Evolutionary conservation across 1,140 invertebrate species (phyloP).

Genomic region (Druon quercuslanigerum): DNA sequence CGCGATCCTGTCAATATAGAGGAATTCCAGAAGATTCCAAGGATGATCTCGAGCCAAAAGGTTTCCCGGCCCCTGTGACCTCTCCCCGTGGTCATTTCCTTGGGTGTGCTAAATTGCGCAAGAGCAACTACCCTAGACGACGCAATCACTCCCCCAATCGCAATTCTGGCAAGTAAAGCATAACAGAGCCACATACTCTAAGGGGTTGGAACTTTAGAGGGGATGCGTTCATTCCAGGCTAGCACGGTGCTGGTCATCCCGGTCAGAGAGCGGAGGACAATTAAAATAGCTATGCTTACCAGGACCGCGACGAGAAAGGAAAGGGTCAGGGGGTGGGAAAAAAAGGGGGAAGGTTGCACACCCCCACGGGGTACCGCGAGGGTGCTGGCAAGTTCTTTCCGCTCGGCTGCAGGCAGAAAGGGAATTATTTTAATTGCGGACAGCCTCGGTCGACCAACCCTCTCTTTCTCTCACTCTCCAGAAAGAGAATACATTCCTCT

Average conservation of each 20-base stretch:
- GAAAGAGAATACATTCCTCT: constrained; percentile 35
- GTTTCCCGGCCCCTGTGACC: constrained; percentile 1
- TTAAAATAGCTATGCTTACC: constrained; percentile 58
- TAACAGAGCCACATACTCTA: constrained; percentile 50
- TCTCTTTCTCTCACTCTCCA: constrained; percentile 52
- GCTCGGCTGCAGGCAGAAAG: constrained; percentile 69
- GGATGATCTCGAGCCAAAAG: neutral
- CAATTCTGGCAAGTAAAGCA: constrained; percentile 45
- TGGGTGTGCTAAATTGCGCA: constrained; percentile 5
- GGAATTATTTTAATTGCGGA: constrained; percentile 78
- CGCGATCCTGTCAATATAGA: too few relatives aligned
- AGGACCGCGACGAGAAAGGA: constrained; percentile 36
- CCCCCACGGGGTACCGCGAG: constrained; percentile 41
- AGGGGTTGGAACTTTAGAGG: constrained; percentile 54
- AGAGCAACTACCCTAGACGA: constrained; percentile 16
- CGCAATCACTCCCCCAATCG: constrained; percentile 56
- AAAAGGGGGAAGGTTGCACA: constrained; percentile 40
- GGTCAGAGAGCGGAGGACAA: constrained; percentile 53
- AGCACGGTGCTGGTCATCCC: constrained; percentile 50
- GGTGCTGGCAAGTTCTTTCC: constrained; percentile 59
- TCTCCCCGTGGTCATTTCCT: constrained; percentile 13
- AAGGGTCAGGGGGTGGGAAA: constrained; percentile 33
- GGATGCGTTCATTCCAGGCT: constrained; percentile 51
- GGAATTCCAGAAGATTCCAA: neutral
- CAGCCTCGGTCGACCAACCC: constrained; percentile 72